Conservation (phyloP, 2,113 vertebrate genomes). For the Pipa parva region DNA sequence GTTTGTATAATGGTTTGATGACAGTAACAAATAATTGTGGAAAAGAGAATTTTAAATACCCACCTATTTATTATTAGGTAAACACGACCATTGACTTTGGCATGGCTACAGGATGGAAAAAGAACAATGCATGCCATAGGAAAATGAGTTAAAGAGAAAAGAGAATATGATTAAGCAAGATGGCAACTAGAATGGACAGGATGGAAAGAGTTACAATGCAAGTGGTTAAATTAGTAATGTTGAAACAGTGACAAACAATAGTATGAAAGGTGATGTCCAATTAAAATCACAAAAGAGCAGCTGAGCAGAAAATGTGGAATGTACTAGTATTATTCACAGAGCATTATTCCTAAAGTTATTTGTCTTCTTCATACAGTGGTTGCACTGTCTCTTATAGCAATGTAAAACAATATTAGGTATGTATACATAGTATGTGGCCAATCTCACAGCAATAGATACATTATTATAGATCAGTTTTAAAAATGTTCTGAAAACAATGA, state of each 20-base stretch:
- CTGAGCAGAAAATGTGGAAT: too few relatives aligned
- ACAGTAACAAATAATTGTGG: neutral
- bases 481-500: too few relatives aligned
- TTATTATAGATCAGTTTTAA: too few relatives aligned
- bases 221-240: slow-evolving; percentile 25
- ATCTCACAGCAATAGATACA: too few relatives aligned
- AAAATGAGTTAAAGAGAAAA: slow-evolving; percentile 62
- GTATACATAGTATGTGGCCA: too few relatives aligned
- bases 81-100: slow-evolving; percentile 97
- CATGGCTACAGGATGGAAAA: slow-evolving; percentile 76
- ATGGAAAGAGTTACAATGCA: slow-evolving; percentile 16
- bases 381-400: too few relatives aligned
- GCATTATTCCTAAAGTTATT: too few relatives aligned
- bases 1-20: neutral
- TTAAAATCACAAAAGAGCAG: too few relatives aligned
- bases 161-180: slow-evolving; percentile 58
- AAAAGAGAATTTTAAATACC: slow-evolving; percentile 77
- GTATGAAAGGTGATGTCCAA: neutral
- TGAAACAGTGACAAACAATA: slow-evolving; percentile 1
- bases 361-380: too few relatives aligned
- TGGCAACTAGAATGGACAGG: neutral
- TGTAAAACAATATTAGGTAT: too few relatives aligned
- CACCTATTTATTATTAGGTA: slow-evolving; percentile 99
- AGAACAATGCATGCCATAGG: slow-evolving; percentile 49
- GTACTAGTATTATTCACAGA: too few relatives aligned